Evolutionary conservation across 2,797 vertebrate genomes (phyloP).

Genomic region (Argyrosomus regius): DNA sequence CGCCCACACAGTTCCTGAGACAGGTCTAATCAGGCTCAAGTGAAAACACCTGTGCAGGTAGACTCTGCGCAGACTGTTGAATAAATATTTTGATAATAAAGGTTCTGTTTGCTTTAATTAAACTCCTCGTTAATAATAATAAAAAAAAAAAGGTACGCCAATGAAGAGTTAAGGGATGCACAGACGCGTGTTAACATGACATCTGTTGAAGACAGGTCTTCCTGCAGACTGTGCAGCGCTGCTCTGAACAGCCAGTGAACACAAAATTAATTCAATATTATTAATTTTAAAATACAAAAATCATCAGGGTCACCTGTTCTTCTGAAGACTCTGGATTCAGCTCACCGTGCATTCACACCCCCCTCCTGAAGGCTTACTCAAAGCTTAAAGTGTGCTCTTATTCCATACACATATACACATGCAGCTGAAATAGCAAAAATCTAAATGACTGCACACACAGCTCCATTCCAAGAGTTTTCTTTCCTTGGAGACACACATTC

Average conservation of each 20-base stretch:
- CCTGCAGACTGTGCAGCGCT: background rate
- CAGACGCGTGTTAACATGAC: background rate
- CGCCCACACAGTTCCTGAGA: background rate
- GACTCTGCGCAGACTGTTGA: background rate
- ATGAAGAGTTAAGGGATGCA: background rate
- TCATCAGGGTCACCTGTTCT: background rate
- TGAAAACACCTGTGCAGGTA: background rate
- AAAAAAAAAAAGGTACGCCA: background rate
- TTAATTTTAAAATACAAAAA: background rate
- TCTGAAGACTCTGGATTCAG: background rate
- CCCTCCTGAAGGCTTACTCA: background rate
- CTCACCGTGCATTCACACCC: background rate
- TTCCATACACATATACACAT: background rate
- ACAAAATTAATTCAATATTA: too few species aligned
- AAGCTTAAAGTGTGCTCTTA: background rate
- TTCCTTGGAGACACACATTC: background rate
- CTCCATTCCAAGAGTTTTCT: background rate
- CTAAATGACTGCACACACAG: background rate
- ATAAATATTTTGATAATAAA: background rate
- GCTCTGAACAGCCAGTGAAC: background rate
- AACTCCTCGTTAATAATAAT: background rate
- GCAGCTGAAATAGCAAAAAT: background rate
- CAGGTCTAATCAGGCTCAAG: background rate
- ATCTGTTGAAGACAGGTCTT: background rate
- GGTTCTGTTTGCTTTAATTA: background rate